Evolutionary conservation across 2,888 invertebrate genomes (phyloP).

Genomic region (Macaria liturata): DNA sequence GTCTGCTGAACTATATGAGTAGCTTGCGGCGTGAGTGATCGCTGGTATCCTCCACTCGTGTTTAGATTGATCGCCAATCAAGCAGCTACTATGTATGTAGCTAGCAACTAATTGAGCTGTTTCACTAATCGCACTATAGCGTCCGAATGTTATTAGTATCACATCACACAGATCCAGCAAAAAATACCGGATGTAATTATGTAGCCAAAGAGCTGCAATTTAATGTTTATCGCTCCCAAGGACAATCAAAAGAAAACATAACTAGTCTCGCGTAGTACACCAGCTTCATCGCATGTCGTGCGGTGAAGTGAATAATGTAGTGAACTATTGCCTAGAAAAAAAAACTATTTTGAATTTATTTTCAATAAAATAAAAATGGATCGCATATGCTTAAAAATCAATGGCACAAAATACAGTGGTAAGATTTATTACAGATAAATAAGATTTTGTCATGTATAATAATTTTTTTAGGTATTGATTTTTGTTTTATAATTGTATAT

Average conservation of each 20-base stretch:
- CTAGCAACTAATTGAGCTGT: neutral
- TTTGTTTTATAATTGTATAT: too few species aligned
- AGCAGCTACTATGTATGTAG: neutral
- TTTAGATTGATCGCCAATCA: neutral
- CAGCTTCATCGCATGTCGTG: too few species aligned
- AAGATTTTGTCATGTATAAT: too few species aligned
- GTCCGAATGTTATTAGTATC: constrained; percentile 2
- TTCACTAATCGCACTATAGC: constrained; percentile 3
- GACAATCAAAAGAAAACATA: too few species aligned
- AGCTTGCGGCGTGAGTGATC: constrained; percentile 6
- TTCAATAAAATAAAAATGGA: constrained; percentile 33
- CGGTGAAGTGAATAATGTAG: too few species aligned
- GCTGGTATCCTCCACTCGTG: neutral
- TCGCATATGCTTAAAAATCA: constrained; percentile 46
- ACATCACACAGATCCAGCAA: neutral
- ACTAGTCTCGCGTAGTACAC: too few species aligned
- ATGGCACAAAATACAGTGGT: constrained; percentile 47
- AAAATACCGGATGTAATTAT: neutral
- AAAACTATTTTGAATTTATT: too few species aligned
- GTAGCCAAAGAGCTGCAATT: neutral
- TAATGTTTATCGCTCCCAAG: too few species aligned
- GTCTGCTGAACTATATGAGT: constrained; percentile 1
- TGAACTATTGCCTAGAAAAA: too few species aligned
- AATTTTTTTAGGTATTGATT: too few species aligned
- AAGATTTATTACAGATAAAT: neutral